phyloP scores from a whole-genome alignment of 2,797 vertebrate species.

The Sebastes dallii region DNA sequence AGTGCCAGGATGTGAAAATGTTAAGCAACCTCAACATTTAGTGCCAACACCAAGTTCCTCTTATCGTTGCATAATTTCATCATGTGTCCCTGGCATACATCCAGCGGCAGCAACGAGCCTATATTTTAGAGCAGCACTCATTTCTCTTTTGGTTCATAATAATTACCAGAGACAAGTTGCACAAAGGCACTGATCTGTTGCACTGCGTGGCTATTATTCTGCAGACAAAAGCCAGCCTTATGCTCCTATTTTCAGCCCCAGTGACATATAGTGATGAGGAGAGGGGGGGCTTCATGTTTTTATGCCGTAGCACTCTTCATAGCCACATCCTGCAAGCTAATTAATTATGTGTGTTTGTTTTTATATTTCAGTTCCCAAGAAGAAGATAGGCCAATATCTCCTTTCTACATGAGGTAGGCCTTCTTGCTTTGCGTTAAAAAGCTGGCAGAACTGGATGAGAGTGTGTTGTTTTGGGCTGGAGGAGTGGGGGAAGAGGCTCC shows the following conservation, averaged over 20 bases:
- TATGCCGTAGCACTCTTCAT: conserved; percentile 13
- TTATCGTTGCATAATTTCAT: conserved; percentile 70
- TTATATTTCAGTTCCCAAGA: conserved; percentile 86
- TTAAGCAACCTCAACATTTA: conserved; percentile 60
- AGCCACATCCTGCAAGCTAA: conserved; percentile 23
- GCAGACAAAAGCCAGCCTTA: conserved; percentile 72
- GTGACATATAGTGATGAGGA: conserved; percentile 29
- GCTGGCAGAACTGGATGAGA: neutral
- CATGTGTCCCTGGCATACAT: conserved; percentile 54
- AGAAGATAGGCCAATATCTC: conserved; percentile 90
- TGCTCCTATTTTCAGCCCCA: conserved; percentile 57
- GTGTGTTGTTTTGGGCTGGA: conserved; percentile 55
- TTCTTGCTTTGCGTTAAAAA: conserved; percentile 5
- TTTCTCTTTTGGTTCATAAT: conserved; percentile 63
- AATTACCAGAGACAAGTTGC: conserved; percentile 73
- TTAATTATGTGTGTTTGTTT: conserved; percentile 54
- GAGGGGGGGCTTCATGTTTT: conserved; percentile 29
- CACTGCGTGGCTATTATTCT: conserved; percentile 72
- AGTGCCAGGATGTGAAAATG: conserved; percentile 60
- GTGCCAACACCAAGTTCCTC: conserved; percentile 54
- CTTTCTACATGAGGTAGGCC: conserved; percentile 93
- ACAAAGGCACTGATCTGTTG: conserved; percentile 72
- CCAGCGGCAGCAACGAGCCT: conserved; percentile 38
- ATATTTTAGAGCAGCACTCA: conserved; percentile 45
- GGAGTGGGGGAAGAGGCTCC: conserved; percentile 43